Base-by-base conservation (phyloP, 2,797 vertebrate genomes). In the Anniella stebbinsi region DNA sequence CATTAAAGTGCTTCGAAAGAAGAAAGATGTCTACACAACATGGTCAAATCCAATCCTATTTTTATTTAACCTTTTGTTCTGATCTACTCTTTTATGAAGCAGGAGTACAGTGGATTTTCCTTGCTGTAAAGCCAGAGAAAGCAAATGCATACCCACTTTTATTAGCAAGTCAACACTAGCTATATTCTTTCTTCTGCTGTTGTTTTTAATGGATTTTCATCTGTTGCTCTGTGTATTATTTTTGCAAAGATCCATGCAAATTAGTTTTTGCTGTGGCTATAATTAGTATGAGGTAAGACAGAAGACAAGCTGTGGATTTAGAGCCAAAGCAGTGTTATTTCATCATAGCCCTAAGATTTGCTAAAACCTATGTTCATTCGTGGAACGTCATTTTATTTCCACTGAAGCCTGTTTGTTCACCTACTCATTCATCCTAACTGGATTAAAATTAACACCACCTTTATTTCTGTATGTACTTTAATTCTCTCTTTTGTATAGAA, bases 381-480 rank as follows among this genome's bases (percentile, higher is more conserved):
- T 85, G 80, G 86, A 78, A 89, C 88, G 84, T 86, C 70, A 41
- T 85, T 92, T 87, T 80, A 66, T 75, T 92, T 88, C 67, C 72
- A 87, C 80, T 92, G 92, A 95, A 93, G 85, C 75, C 91, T 77
- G 90, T 93, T 72, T 81, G 30, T 91, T 95, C 89, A 93, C 93
- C 90, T 67, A 95, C 93, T 78, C 89, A 54, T 90, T 95, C 89
- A 90, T 93, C 92, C 95, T 82, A 80, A 82, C 72, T 54, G 87
- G 81, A 92, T 94, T 93, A 95, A 93, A 96, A 90, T 93, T 94
- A 92, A 94, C 38, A 88, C 87, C 88, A 75, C 17, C 70, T 82
- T 94, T 92, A 63, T 80, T 80, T 75, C 30, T 87, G 67, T 87
- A 15, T 36, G 45, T 85, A 51, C 28, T 54, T 36, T 9, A n/a